Base-by-base conservation (phyloP, 2,888 invertebrate genomes). In the Tenthredo scrophulariae region DNA sequence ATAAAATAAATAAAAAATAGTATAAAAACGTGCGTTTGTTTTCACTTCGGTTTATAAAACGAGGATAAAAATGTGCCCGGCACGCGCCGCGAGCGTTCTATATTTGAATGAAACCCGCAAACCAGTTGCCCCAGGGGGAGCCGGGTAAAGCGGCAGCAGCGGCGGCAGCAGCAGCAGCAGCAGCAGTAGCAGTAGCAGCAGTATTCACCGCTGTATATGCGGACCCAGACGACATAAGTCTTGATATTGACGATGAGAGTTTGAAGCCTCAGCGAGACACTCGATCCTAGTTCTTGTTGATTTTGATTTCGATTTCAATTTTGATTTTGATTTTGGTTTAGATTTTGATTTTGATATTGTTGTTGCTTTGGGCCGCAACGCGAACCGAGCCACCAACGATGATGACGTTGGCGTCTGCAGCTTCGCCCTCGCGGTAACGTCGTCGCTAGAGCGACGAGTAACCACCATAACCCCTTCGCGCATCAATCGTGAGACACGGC, bases 101-200 rank as follows among this genome's bases (percentile, higher is more conserved):
- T 91, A 91, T 91, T 91, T 90, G 91, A 91, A 90, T 90, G 90
- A 91, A 91, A 91, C 89, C 88, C 89, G 89, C 89, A 89, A 91
- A 67, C 65, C 46, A 43, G 50, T 29, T n/a, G 43, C 37, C 40
- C 40, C 18, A 22, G 40, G 67, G 29, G 29, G 67, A 67, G 58
- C 13, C 18, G 80, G 40, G 18, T 58, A 26, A 33, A 80, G 7
- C 80, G 7, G 26, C 18, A 10, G 26, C 37, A 6, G 33, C 18
- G 6, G 40, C 13, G n/a, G 18, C 40, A 13, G 62, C n/a, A 13
- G 80, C 80, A 40, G 37, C n/a, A 62, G 22, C 22, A 26, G 26
- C 22, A 26, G 62, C 26, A 26, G 62, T 22, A 62, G 62, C 62
- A 62, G 62, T 22, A 62, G 9, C 50, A n/a, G 62, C 26, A 62